Percentiles rank a stretch among this genome's conserved stretches.
Conservation (phyloP, 2,113 vertebrate genomes). For the Rynchops niger region DNA sequence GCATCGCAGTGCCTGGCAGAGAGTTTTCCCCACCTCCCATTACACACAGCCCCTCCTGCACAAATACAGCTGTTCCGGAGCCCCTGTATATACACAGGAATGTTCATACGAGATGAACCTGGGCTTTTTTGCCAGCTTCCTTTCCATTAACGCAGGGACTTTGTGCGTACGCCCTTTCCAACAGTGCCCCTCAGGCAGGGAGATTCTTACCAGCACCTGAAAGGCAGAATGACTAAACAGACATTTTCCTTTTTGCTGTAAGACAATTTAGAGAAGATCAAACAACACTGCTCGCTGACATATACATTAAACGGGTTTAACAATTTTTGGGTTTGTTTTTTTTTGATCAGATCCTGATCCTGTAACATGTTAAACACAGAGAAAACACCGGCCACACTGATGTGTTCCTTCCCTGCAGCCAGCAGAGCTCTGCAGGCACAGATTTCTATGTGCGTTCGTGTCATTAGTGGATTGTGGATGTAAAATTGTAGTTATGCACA, state of each 20-base stretch:
- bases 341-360: neutral
- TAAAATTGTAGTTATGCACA: neutral
- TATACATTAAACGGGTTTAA: neutral
- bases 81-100: neutral
- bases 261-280: neutral
- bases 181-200: neutral
- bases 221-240: neutral
- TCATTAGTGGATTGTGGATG: neutral
- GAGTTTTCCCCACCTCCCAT: neutral
- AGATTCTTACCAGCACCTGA: neutral
- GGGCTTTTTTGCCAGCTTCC: fast-evolving
- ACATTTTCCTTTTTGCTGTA: neutral
- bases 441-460: neutral
- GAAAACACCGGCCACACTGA: neutral
- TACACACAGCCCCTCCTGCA: neutral
- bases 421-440: neutral
- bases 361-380: neutral
- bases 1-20: neutral
- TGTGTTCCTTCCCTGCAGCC: neutral
- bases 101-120: neutral
- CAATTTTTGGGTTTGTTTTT: neutral
- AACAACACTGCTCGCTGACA: neutral
- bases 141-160: neutral
- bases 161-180: neutral
- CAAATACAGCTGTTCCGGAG: neutral